These are phyloP conservation scores for Eunapius fragilis DNA, from an alignment of 37 sponge, comb jelly and placozoan genomes.

Conservation along the genomic window DNA sequence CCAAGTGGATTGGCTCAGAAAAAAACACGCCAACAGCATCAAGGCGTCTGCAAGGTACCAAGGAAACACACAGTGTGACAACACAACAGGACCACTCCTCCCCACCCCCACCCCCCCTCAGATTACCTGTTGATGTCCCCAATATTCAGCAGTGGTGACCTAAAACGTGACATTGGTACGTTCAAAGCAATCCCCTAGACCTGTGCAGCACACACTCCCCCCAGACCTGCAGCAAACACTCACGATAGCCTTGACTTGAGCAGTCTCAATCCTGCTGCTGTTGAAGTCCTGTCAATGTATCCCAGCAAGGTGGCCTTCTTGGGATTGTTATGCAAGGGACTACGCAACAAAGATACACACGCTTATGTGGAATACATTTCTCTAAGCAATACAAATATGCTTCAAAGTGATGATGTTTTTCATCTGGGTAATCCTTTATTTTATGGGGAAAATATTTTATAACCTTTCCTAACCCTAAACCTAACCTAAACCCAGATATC, in stretches of 20 bases:
- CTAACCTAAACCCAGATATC: too few relatives aligned
- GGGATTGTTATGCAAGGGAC: slow-evolving; percentile 62
- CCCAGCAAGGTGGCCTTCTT: slow-evolving; percentile 72
- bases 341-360: background rate
- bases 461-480: too few relatives aligned
- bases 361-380: background rate
- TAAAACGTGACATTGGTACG: background rate
- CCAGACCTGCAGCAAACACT: slow-evolving; percentile 1
- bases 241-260: slow-evolving; percentile 59
- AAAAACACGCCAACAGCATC: slow-evolving; percentile 68
- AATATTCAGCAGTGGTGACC: slow-evolving; percentile 67
- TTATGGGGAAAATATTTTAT: too few relatives aligned
- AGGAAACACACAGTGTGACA: background rate
- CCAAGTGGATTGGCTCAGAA: slow-evolving; percentile 10
- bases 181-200: too few relatives aligned
- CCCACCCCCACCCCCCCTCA: too few relatives aligned
- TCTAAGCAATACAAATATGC: background rate
- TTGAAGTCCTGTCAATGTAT: slow-evolving; percentile 74
- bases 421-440: too few relatives aligned
- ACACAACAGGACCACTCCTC: background rate
- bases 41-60: slow-evolving; percentile 44
- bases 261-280: slow-evolving; percentile 71
- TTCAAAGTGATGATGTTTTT: too few relatives aligned
- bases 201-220: background rate
- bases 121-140: slow-evolving; percentile 47